Conservation (phyloP, 2,113 vertebrate genomes). For the Ammodytes dubius region DNA sequence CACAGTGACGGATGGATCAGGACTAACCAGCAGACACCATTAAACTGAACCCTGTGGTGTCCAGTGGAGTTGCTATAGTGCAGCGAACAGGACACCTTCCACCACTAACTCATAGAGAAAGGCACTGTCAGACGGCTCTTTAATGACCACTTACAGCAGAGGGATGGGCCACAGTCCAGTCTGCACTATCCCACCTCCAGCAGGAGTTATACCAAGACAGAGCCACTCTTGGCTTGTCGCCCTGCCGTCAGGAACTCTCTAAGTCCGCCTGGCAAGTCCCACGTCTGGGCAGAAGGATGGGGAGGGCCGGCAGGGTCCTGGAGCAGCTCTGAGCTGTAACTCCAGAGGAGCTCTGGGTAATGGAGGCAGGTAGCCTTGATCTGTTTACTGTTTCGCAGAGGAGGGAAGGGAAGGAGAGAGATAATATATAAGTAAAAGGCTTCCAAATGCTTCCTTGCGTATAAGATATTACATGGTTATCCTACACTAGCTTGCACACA, state of each 20-base stretch:
- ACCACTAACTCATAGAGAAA: slow-evolving; percentile 69
- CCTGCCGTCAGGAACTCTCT: slow-evolving; percentile 57
- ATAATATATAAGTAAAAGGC: slow-evolving; percentile 51
- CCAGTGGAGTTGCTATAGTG: slow-evolving; percentile 66
- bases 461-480: slow-evolving; percentile 32
- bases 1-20: slow-evolving; percentile 76
- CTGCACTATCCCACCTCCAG: slow-evolving; percentile 62
- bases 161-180: slow-evolving; percentile 70
- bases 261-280: slow-evolving; percentile 49
- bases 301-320: slow-evolving; percentile 53
- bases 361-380: slow-evolving; percentile 69
- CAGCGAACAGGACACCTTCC: slow-evolving; percentile 73
- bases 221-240: slow-evolving; percentile 71
- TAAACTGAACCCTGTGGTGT: slow-evolving; percentile 71
- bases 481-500: slow-evolving; percentile 33
- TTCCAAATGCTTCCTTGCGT: slow-evolving; percentile 35
- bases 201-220: slow-evolving; percentile 65
- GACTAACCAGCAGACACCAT: slow-evolving; percentile 75
- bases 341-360: slow-evolving; percentile 67
- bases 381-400: slow-evolving; percentile 65
- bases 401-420: slow-evolving; percentile 18
- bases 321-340: slow-evolving; percentile 65
- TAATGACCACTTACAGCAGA: slow-evolving; percentile 82
- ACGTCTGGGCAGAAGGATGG: slow-evolving; percentile 62
- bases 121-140: slow-evolving; percentile 77